Evolutionary conservation across 2,888 invertebrate genomes (phyloP), one percentile per base, ranked within the genome.

Genomic region (Xestia c-nigrum): DNA sequence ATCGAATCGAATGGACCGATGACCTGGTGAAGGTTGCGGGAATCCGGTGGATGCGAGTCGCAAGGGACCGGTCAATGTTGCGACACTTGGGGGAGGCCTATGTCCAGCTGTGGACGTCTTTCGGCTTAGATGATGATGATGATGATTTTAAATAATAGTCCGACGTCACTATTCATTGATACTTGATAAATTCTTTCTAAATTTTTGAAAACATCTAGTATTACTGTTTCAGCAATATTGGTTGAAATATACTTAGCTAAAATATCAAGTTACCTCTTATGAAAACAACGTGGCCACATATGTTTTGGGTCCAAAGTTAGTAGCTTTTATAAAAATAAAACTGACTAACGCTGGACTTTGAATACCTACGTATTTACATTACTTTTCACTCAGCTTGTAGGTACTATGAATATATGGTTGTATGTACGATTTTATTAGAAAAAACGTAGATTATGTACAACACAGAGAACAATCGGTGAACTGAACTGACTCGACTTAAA

Each of bases 71-170:
- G n/a, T n/a, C n/a, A n/a, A n/a, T n/a, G n/a, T n/a, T n/a, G n/a
- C n/a, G n/a, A n/a, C n/a, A n/a, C n/a, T n/a, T n/a, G n/a, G n/a
- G n/a, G n/a, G n/a, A n/a, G n/a, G n/a, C n/a, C n/a, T n/a, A n/a
- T n/a, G n/a, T n/a, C n/a, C n/a, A n/a, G n/a, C n/a, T n/a, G n/a
- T n/a, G n/a, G n/a, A n/a, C n/a, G n/a, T n/a, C n/a, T n/a, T n/a
- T n/a, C n/a, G n/a, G n/a, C n/a, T n/a, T n/a, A n/a, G n/a, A n/a
- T n/a, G n/a, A n/a, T n/a, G n/a, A n/a, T n/a, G n/a, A n/a, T n/a
- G n/a, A n/a, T 52, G 59, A 72, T 61, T 52, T 46, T 24, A 61
- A 46, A 80, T 61, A n/a, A 52, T 52, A 24, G 61, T 12, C 61
- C 38, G 3, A 16, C n/a, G 50, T 59, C n/a, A 31, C n/a, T 46